Conservation (phyloP, 2,888 invertebrate species). For the Stomorhina lunata region DNA sequence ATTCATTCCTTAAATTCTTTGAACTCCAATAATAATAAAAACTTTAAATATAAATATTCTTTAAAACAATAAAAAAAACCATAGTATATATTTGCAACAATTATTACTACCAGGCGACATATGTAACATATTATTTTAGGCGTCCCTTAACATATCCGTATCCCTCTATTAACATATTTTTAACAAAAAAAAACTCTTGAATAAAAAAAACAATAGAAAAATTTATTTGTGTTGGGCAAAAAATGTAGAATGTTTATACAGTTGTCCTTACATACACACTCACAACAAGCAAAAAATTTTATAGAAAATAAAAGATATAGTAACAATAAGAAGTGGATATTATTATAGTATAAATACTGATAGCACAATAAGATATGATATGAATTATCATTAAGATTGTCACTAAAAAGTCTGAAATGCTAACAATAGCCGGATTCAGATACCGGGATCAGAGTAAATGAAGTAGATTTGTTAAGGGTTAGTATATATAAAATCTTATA, state of each 20-base stretch:
- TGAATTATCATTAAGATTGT: constrained; percentile 66
- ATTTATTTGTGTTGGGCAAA: neutral
- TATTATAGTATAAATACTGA: constrained; percentile 45
- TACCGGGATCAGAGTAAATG: neutral
- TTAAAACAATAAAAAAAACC: too few species aligned
- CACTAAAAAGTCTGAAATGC: constrained; percentile 30
- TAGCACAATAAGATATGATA: constrained; percentile 54
- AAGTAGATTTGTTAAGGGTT: neutral
- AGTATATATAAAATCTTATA: neutral
- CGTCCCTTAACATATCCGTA: neutral
- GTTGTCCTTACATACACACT: neutral
- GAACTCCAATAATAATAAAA: too few species aligned
- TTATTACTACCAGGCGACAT: neutral
- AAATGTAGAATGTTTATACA: neutral
- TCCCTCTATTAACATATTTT: neutral
- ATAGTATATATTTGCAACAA: constrained; percentile 5
- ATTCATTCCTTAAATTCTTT: too few species aligned
- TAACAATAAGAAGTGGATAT: constrained; percentile 39
- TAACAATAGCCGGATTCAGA: neutral
- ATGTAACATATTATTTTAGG: neutral
- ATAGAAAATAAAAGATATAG: neutral
- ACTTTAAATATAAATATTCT: too few species aligned
- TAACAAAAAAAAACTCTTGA: too few species aligned
- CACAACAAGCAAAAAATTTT: constrained; percentile 1
- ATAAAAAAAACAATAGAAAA: neutral